Evolutionary conservation across 2,797 vertebrate species (phyloP).

Genomic region (Oceanodroma leucorhoa): DNA sequence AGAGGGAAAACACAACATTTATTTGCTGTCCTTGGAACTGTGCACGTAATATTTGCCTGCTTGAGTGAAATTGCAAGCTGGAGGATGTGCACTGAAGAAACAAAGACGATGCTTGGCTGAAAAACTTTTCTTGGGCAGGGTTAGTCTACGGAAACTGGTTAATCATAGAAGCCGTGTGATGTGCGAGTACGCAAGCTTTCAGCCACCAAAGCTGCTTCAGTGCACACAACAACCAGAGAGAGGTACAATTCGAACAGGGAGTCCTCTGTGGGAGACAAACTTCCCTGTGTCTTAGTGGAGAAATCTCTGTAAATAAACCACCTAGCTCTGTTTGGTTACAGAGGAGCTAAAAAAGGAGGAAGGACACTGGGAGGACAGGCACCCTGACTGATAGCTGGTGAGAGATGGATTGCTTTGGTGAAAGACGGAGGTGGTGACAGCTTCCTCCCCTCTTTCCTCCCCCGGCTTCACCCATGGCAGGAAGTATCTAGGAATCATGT

Average conservation of each 20-base stretch:
- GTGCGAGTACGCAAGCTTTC: accelerated
- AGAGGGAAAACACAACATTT: not conserved
- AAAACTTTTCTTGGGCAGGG: not conserved
- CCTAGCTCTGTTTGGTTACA: not conserved
- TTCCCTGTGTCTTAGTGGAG: not conserved
- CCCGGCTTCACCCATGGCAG: not conserved
- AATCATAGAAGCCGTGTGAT: not conserved
- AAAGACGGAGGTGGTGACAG: not conserved
- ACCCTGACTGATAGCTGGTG: not conserved
- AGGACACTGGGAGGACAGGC: not conserved
- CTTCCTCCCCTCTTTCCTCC: not conserved
- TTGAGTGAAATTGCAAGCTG: not conserved
- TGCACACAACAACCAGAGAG: not conserved
- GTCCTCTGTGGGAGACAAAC: not conserved
- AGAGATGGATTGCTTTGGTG: not conserved
- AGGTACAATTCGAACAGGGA: not conserved
- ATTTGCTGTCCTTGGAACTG: not conserved
- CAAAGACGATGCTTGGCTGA: not conserved
- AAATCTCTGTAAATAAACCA: not conserved
- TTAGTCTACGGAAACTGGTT: not conserved
- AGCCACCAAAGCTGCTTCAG: not conserved
- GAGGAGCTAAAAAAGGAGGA: not conserved
- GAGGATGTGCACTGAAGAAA: not conserved
- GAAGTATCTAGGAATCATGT: not conserved
- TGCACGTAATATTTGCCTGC: not conserved